Evolutionary conservation across 1,140 invertebrate species (phyloP), one percentile per base, ranked within the genome.

Genomic region (Aphelinus atriplicis): DNA sequence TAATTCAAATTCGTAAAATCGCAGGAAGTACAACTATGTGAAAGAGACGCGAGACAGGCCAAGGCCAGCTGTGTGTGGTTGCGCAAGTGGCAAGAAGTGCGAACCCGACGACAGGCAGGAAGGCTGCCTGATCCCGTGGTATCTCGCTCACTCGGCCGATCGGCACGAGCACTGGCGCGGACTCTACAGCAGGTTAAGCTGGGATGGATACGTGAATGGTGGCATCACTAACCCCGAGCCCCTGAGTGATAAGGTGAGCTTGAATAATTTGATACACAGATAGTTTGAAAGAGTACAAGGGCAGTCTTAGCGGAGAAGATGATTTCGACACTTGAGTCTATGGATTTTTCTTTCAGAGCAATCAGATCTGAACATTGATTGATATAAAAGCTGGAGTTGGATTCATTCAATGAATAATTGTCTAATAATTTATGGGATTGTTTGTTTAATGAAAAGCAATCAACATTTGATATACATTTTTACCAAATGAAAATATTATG

Each of bases 61-160:
- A 81, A 82, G 0, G 88, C 78, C 7, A 92, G 92, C 3, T n/a
- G 95, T 97, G 50, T 97, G 95, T 84, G 87, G 89, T 5, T 97
- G 95, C 88, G 92, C 92, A 1, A 84, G 79, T 9, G 91, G 90
- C 2, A 87, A 88, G 72, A 6, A 88, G 0, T 96, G 95, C 85
- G 91, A 94, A 81, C 89, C 93, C 1, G 84, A 88, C 75, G 93
- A 95, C 84, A 90, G 91, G 65, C 95, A 97, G 87, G 92, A 92
- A 81, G 93, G 95, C 84, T 96, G 95, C 1, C 84, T 97, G 51
- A 94, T 97, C 65, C 95, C 95, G 1, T 97, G 96, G 96, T 96
- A 95, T 84, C 88, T 97, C 69, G 95, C 95, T n/a, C 95, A 97
- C 84, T 96, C 95, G 1, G 94, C 91, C 46, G 95, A 96, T 84